Percentiles rank a stretch among this genome's conserved stretches.
Evolutionary conservation across 64 coral and sea anemone species (phyloP).

Genomic region (Exaiptasia diaphana): DNA sequence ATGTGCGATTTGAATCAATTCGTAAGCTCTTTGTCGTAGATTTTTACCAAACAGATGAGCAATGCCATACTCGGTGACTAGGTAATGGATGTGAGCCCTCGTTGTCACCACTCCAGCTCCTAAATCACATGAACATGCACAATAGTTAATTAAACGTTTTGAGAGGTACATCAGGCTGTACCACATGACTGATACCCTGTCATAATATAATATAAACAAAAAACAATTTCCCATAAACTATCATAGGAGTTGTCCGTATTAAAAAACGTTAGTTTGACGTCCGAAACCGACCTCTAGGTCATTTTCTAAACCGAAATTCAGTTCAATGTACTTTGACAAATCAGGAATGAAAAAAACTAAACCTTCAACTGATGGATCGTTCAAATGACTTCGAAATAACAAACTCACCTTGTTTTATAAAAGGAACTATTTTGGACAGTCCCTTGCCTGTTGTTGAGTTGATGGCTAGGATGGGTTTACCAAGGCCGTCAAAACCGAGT

Average conservation of each 20-base stretch:
- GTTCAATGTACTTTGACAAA: too few relatives aligned
- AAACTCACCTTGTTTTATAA: conserved; percentile 85
- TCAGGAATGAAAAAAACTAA: neutral
- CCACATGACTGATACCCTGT: neutral
- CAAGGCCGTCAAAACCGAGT: conserved; percentile 78
- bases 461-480: conserved; percentile 93
- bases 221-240: too few relatives aligned
- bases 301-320: too few relatives aligned
- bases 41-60: conserved; percentile 93
- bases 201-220: neutral
- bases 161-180: neutral
- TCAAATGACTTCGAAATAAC: too few relatives aligned
- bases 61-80: conserved; percentile 93
- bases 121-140: neutral
- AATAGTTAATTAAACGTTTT: neutral
- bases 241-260: too few relatives aligned
- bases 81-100: conserved; percentile 86
- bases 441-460: conserved; percentile 86
- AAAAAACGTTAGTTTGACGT: too few relatives aligned
- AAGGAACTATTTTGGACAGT: conserved; percentile 86
- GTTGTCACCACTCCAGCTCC: conserved; percentile 94
- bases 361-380: neutral
- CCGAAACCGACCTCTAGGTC: too few relatives aligned
- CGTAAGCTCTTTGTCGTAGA: conserved; percentile 79
- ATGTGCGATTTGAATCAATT: conserved; percentile 82